Conservation (phyloP, 1,140 invertebrate species). For the Ceratina calcarata region DNA sequence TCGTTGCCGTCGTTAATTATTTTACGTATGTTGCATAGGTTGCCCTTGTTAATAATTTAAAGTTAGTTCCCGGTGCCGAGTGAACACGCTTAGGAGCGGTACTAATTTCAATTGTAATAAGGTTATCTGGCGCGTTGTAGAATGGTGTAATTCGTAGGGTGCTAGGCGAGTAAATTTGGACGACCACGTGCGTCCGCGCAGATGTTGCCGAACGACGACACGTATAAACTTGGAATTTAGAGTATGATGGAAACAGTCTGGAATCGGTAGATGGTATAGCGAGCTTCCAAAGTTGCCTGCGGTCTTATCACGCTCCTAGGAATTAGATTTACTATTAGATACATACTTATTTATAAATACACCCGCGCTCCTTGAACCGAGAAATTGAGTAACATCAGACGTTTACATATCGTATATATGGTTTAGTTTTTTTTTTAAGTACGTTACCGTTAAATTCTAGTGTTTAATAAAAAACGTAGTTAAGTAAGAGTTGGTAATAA, state of each 20-base stretch:
- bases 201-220: slow-evolving; percentile 55
- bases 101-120: slow-evolving; percentile 63
- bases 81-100: slow-evolving; percentile 35
- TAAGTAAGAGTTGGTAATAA: no score
- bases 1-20: no score
- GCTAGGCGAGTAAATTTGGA: slow-evolving; percentile 51
- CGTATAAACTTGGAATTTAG: slow-evolving; percentile 52
- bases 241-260: slow-evolving; percentile 41
- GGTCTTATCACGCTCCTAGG: not conserved
- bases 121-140: slow-evolving; percentile 43
- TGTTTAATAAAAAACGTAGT: no score
- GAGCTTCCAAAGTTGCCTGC: slow-evolving; percentile 24
- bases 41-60: slow-evolving; percentile 35
- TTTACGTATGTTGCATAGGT: not conserved
- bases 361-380: not conserved
- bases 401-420: no score
- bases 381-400: no score
- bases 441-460: no score
- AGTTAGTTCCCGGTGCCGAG: not conserved
- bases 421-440: no score
- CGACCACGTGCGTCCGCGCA: slow-evolving; percentile 51
- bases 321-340: not conserved
- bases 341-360: not conserved
- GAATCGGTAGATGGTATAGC: slow-evolving; percentile 40
- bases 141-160: slow-evolving; percentile 55